Evolutionary conservation across 2,797 vertebrate genomes (phyloP).

Genomic region (Tachyglossus aculeatus): DNA sequence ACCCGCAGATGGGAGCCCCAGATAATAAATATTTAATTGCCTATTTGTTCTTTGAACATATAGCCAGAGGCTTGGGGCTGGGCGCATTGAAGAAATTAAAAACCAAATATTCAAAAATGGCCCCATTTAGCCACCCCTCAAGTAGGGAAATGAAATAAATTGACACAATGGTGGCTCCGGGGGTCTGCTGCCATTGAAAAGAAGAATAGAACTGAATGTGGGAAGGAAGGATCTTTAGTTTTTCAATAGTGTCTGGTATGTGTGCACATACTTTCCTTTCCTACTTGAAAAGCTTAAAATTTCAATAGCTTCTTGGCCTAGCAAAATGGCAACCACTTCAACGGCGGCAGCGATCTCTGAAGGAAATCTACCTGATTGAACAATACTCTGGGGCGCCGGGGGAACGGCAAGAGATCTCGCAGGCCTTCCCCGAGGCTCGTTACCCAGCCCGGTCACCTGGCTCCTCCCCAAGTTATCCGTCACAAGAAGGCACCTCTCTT

Average conservation of each 20-base stretch:
- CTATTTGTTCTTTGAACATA: too few relatives aligned
- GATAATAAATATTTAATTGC: too few relatives aligned
- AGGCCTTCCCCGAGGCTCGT: too few relatives aligned
- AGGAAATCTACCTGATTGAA: constrained; percentile 64
- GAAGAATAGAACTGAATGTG: constrained; percentile 57
- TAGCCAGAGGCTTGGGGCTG: constrained; percentile 3
- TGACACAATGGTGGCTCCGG: constrained; percentile 52
- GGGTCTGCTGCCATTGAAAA: constrained; percentile 39
- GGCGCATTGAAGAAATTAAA: too few relatives aligned
- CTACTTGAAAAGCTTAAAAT: constrained; percentile 61
- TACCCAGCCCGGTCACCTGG: too few relatives aligned
- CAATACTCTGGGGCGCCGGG: too few relatives aligned
- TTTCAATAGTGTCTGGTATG: constrained; percentile 67
- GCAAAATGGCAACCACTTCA: constrained; percentile 65
- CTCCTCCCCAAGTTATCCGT: too few relatives aligned
- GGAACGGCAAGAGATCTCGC: too few relatives aligned
- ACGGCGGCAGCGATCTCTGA: constrained; percentile 47
- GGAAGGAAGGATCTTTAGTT: constrained; percentile 68
- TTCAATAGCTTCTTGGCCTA: constrained; percentile 58
- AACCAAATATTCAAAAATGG: too few relatives aligned
- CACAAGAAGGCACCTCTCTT: too few relatives aligned
- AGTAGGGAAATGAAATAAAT: constrained; percentile 52
- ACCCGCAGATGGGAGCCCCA: too few relatives aligned
- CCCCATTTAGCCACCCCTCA: too few relatives aligned
- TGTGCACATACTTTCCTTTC: constrained; percentile 56